phyloP scores from a whole-genome alignment of 2,888 invertebrate species.

The Trichogramma evanescens region DNA sequence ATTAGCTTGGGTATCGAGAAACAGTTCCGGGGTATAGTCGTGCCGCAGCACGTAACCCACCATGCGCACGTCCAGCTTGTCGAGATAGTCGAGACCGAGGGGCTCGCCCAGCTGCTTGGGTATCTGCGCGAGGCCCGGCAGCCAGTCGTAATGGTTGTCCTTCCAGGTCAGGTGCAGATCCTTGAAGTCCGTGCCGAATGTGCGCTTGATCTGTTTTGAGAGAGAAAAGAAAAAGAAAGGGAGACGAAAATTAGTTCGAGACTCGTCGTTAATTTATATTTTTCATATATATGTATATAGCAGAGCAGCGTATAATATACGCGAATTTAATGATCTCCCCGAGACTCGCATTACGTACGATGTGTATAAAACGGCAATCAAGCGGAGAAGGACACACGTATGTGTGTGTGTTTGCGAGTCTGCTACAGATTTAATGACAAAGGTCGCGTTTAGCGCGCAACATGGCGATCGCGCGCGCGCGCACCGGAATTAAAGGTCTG shows the following conservation, averaged over 20 bases:
- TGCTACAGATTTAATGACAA: too few relatives aligned
- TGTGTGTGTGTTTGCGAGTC: too few relatives aligned
- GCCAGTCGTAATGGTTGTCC: constrained; percentile 49
- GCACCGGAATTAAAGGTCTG: neutral
- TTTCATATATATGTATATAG: too few relatives aligned
- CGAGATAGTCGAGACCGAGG: constrained; percentile 44
- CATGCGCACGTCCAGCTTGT: constrained; percentile 47
- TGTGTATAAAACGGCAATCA: too few relatives aligned
- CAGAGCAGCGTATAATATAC: too few relatives aligned
- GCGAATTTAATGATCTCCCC: too few relatives aligned
- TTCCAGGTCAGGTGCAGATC: constrained; percentile 47
- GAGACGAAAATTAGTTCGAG: too few relatives aligned
- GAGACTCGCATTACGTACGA: too few relatives aligned
- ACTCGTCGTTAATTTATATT: too few relatives aligned
- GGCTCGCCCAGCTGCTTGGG: constrained; percentile 50
- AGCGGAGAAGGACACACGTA: too few relatives aligned
- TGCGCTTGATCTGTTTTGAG: constrained; percentile 48
- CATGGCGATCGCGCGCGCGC: neutral
- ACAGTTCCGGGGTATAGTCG: neutral
- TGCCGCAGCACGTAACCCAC: constrained; percentile 21
- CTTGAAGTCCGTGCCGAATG: constrained; percentile 46
- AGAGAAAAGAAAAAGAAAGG: too few relatives aligned
- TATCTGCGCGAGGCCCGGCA: constrained; percentile 47
- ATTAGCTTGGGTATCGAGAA: neutral
- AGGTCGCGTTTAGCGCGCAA: too few relatives aligned